Base-by-base conservation (phyloP, 2,113 vertebrate species). In the Vulpes ferrilata region DNA sequence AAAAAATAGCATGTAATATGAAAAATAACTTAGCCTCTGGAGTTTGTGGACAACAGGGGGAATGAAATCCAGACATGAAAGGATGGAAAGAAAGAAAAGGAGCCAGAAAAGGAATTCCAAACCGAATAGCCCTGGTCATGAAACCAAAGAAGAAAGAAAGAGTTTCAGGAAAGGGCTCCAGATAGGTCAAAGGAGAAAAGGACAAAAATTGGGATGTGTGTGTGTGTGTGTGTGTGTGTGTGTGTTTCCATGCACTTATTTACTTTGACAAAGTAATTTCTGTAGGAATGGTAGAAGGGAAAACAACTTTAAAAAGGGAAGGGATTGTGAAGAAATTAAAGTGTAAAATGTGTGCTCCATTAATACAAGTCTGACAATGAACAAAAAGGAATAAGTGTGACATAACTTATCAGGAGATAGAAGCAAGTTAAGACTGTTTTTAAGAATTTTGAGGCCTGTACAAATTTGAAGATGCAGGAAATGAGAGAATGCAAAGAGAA, bases 211-310 rank as follows among this genome's bases (percentile, higher is more conserved):
- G 23, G 25, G 13, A 6, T 74, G 69, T 22, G 35, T 38, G 69
- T 35, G 17, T 71, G 67, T 59, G 57, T 60, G 20, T 60, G 60
- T 73, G 69, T 43, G 35, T 67, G 15, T 69, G 15, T 69, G 32
- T 74, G 22, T 51, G 12, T 51, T 51, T 78, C 16, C 25, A 51
- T 2, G 7, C 3, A 87, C 74, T 91, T 71, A 74, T 65, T 62
- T 90, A 94, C 64, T 64, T 88, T 78, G 83, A 90, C 38, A 78
- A 90, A 71, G 25, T 11, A 83, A 79, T 90, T 73, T 86, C 11
- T 86, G 2, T 73, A 55, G 35, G 12, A 94, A 73, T 12, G 7
- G 16, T 67, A 55, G 13, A 90, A 60, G 15, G 13, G 7, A 64
- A 87, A 19, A 71, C 69, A 20, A 57, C n/a, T 96, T 89, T 23